Evolutionary conservation across 2,888 invertebrate genomes (phyloP).

Genomic region (Pasiphila rectangulata): DNA sequence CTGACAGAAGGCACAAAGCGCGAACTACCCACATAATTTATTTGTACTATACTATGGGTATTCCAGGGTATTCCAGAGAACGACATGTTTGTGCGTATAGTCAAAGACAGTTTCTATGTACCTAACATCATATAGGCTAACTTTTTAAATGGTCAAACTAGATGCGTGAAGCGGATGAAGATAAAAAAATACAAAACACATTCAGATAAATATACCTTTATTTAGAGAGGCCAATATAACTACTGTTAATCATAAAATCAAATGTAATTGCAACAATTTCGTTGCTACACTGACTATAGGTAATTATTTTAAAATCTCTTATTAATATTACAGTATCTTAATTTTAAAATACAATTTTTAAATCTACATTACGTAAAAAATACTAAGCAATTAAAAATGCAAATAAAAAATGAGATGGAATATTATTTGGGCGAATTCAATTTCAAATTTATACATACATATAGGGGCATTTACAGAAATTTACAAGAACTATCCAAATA

Average conservation of each 20-base stretch:
- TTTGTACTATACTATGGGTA: too few species aligned
- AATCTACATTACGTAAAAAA: slow-evolving; percentile 48
- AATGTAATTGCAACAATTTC: slow-evolving; percentile 53
- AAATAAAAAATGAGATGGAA: slow-evolving; percentile 59
- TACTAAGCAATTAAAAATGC: slow-evolving; percentile 65
- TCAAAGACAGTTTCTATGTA: too few species aligned
- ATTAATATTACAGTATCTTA: slow-evolving; percentile 54
- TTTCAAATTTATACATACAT: slow-evolving; percentile 35
- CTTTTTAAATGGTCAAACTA: too few species aligned
- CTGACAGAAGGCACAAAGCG: too few species aligned
- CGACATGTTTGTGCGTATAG: too few species aligned
- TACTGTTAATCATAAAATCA: slow-evolving; percentile 57
- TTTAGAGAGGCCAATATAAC: slow-evolving; percentile 76
- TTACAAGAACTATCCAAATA: slow-evolving; percentile 23
- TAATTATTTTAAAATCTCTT: slow-evolving; percentile 51
- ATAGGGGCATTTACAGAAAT: slow-evolving; percentile 25
- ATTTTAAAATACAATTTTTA: slow-evolving; percentile 52
- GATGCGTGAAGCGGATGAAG: neutral
- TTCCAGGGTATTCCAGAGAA: too few species aligned
- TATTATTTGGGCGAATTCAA: slow-evolving; percentile 53
- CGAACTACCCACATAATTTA: too few species aligned
- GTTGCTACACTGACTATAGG: slow-evolving; percentile 51
- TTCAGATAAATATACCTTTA: slow-evolving; percentile 72
- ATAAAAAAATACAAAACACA: slow-evolving; percentile 13
- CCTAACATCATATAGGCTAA: too few species aligned